Conservation (phyloP, 2,797 vertebrate genomes). For the Bryconaethiops microstoma region DNA sequence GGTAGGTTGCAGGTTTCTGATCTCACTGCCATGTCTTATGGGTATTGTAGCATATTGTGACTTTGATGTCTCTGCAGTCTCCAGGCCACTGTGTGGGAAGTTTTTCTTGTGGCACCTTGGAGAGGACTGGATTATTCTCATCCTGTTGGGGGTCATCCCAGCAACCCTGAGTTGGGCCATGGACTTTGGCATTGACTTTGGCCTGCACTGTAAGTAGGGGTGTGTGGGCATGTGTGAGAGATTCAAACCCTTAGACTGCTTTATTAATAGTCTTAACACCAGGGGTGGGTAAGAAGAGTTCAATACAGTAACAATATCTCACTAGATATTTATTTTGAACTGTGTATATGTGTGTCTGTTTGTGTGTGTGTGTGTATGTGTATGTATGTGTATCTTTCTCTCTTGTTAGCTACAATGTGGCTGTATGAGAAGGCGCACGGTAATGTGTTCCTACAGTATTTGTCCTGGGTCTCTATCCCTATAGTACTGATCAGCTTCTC, state of each 20-base stretch:
- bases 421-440: conserved; percentile 26
- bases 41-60: not conserved
- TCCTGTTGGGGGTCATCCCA: conserved; percentile 28
- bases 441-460: conserved; percentile 40
- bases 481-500: conserved; percentile 29
- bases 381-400: not conserved
- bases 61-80: not conserved
- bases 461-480: conserved; percentile 39
- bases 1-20: too few relatives aligned
- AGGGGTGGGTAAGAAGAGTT: too few relatives aligned
- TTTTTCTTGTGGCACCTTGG: conserved; percentile 22
- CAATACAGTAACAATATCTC: too few relatives aligned
- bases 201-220: conserved; percentile 11
- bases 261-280: too few relatives aligned
- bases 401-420: not conserved
- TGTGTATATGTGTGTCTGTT: too few relatives aligned
- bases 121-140: conserved; percentile 38
- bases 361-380: conserved; percentile 17
- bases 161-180: conserved; percentile 37
- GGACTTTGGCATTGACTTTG: conserved; percentile 33
- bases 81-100: not conserved
- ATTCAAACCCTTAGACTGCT: not conserved
- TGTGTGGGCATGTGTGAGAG: too few relatives aligned
- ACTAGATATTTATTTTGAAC: too few relatives aligned
- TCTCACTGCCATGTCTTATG: too few relatives aligned